These are phyloP conservation scores for Scomberomorus guttatus DNA, from an alignment of 2,797 vertebrate species.

Conservation along the genomic window DNA sequence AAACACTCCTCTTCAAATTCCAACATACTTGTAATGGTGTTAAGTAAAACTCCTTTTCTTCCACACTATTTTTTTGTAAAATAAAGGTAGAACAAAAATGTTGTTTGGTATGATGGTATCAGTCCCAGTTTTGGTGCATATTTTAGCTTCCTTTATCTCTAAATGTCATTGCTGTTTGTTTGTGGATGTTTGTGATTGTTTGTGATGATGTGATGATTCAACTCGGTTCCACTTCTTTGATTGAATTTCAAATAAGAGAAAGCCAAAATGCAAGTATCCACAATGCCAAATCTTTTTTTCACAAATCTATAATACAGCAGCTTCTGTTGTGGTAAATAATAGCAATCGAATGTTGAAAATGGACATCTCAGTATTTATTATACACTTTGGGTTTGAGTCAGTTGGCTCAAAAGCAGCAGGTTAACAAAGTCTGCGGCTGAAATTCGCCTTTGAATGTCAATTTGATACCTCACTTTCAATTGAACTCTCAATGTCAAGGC, in stretches of 20 bases:
- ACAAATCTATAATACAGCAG: neutral
- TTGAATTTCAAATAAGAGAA: conserved; percentile 28
- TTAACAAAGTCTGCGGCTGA: conserved; percentile 47
- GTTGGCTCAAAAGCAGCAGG: conserved; percentile 44
- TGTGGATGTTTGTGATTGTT: no score
- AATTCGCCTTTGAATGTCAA: conserved; percentile 74
- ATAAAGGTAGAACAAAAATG: neutral
- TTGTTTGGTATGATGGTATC: neutral
- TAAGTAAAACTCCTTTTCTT: neutral
- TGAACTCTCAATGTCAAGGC: conserved; percentile 83
- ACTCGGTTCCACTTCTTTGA: conserved; percentile 2
- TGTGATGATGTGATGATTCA: no score
- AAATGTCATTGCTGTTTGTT: conserved; percentile 42
- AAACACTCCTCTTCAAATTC: neutral
- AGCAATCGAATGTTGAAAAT: conserved; percentile 50
- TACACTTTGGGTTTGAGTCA: conserved; percentile 15
- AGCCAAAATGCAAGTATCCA: conserved; percentile 15
- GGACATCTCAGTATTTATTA: conserved; percentile 45
- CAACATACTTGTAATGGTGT: neutral
- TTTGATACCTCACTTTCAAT: conserved; percentile 76
- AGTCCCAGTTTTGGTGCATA: neutral
- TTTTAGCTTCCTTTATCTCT: conserved; percentile 13
- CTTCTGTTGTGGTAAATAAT: conserved; percentile 36
- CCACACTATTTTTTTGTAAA: neutral
- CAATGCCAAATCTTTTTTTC: neutral